phyloP scores from a whole-genome alignment of 2,888 invertebrate species.

The Dorcus parallelipipedus region DNA sequence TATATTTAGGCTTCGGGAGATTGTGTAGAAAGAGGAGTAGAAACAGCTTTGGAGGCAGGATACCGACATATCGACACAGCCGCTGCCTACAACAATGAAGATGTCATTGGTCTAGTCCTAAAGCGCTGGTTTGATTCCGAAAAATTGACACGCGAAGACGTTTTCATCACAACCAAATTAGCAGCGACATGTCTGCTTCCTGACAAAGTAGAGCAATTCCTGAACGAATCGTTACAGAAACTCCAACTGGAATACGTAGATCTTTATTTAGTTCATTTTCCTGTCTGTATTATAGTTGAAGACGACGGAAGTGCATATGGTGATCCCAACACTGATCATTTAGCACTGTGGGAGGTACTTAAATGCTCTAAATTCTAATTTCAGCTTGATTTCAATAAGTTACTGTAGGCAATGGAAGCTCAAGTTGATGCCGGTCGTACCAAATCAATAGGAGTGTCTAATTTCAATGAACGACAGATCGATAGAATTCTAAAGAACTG shows the following conservation, averaged over 20 bases:
- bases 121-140: constrained; percentile 66
- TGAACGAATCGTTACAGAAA: constrained; percentile 62
- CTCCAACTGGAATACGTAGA: constrained; percentile 75
- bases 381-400: too few relatives aligned
- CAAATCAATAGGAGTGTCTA: constrained; percentile 72
- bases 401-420: constrained; percentile 10
- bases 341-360: constrained; percentile 30
- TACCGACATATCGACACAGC: constrained; percentile 82
- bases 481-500: constrained; percentile 59
- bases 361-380: too few relatives aligned
- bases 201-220: constrained; percentile 58
- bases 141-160: constrained; percentile 65
- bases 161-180: constrained; percentile 80
- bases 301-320: neutral
- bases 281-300: constrained; percentile 57
- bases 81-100: constrained; percentile 71
- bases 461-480: constrained; percentile 74
- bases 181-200: constrained; percentile 60
- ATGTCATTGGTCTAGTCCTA: constrained; percentile 66
- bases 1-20: constrained; percentile 58
- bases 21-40: constrained; percentile 63
- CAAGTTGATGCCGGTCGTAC: constrained; percentile 6
- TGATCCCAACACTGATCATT: constrained; percentile 48
- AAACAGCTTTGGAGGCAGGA: constrained; percentile 66
- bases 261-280: constrained; percentile 74